These are phyloP conservation scores for Crossaster papposus DNA, from an alignment of 53 echinoderm and acorn worm genomes.

Conservation along the genomic window DNA sequence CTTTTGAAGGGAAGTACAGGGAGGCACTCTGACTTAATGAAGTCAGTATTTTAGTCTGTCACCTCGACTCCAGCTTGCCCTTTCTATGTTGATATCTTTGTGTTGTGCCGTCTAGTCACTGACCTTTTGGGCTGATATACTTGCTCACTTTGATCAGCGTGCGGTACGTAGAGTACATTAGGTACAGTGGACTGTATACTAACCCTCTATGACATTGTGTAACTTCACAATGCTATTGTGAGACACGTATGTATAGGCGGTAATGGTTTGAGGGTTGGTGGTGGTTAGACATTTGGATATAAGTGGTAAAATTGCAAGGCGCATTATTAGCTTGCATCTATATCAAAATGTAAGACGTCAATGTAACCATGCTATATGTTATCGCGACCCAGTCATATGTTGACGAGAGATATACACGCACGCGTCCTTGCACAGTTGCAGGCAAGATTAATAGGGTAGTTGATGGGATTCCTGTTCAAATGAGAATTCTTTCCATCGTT, in stretches of 20 bases:
- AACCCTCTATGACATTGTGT: too few species aligned
- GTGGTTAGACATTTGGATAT: too few species aligned
- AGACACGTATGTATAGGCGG: too few species aligned
- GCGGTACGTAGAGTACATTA: neutral
- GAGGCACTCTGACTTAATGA: conserved; percentile 54
- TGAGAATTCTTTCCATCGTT: too few species aligned
- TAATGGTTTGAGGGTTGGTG: too few species aligned
- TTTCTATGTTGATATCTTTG: conserved; percentile 1
- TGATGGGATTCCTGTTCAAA: too few species aligned
- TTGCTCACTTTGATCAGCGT: neutral
- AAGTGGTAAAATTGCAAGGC: too few species aligned
- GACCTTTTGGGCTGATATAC: neutral
- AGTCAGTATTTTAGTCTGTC: conserved; percentile 35
- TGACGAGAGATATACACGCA: neutral
- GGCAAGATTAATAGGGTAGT: neutral
- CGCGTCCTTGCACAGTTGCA: neutral
- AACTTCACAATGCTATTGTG: too few species aligned
- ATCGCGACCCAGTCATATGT: neutral
- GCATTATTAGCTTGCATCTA: too few species aligned
- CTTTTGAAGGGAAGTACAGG: neutral
- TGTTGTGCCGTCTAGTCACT: conserved; percentile 10
- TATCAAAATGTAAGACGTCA: too few species aligned
- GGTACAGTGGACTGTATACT: too few species aligned
- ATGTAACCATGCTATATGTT: too few species aligned
- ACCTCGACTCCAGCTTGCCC: neutral